phyloP scores from a whole-genome alignment of 1,140 invertebrate species.

The Trissolcus basalis region DNA sequence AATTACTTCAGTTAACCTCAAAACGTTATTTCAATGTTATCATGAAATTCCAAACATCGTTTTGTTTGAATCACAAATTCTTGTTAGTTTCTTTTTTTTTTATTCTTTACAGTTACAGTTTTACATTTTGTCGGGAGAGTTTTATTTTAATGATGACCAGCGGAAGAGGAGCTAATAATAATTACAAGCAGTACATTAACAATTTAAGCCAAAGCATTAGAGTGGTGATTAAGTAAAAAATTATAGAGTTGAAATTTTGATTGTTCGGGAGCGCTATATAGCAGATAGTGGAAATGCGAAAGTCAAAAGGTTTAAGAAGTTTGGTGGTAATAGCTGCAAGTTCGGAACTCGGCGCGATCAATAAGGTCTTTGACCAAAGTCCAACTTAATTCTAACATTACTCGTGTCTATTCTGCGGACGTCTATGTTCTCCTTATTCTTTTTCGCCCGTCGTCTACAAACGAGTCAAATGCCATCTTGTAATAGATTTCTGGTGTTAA shows the following conservation, averaged over 20 bases:
- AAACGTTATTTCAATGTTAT: too few relatives aligned
- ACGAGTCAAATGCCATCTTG: constrained; percentile 46
- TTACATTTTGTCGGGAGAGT: too few relatives aligned
- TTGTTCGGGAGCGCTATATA: constrained; percentile 33
- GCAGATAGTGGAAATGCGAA: constrained; percentile 43
- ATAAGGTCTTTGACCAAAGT: constrained; percentile 65
- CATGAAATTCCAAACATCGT: too few relatives aligned
- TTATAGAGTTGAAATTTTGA: constrained; percentile 59
- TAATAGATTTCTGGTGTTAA: constrained; percentile 56
- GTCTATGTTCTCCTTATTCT: constrained; percentile 12
- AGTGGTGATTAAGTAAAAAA: constrained; percentile 49
- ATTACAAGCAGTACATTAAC: too few relatives aligned
- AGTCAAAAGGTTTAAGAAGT: constrained; percentile 60
- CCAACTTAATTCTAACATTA: constrained; percentile 56
- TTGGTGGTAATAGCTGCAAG: constrained; percentile 51
- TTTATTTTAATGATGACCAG: too few relatives aligned
- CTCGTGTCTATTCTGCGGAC: constrained; percentile 42
- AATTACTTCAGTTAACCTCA: too few relatives aligned
- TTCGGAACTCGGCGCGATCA: constrained; percentile 57
- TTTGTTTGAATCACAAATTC: too few relatives aligned
- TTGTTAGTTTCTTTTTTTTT: too few relatives aligned
- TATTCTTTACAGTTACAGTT: too few relatives aligned
- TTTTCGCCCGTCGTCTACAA: constrained; percentile 32
- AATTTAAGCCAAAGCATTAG: too few relatives aligned
- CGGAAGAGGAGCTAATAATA: too few relatives aligned